Conservation (phyloP, 2,113 vertebrate species). For the Benitochromis conjunctus region DNA sequence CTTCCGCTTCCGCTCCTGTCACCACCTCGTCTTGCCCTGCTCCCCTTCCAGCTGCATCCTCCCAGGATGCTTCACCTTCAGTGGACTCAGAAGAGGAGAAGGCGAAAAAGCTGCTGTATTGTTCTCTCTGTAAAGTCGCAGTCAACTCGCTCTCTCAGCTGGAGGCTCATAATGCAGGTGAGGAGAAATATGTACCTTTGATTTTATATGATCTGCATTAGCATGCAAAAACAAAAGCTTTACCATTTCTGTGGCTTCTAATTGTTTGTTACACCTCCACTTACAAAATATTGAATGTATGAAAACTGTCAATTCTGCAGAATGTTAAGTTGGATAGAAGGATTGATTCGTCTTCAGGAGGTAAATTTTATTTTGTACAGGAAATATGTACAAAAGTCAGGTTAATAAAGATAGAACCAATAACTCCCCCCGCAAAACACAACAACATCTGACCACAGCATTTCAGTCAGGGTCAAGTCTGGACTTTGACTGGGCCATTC, state of each 20-base stretch:
- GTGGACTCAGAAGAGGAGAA: slow-evolving; percentile 93
- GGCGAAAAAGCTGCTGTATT: slow-evolving; percentile 95
- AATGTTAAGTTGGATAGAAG: neutral
- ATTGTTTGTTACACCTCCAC: neutral
- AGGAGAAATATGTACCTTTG: neutral
- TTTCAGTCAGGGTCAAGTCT: too few relatives aligned
- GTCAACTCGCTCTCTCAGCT: slow-evolving; percentile 97
- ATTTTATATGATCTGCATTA: neutral
- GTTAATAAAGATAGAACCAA: neutral
- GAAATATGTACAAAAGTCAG: neutral
- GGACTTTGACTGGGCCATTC: too few relatives aligned
- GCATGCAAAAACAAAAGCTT: neutral
- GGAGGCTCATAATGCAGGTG: slow-evolving; percentile 96
- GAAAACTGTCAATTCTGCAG: neutral
- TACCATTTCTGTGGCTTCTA: neutral
- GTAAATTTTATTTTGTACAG: neutral
- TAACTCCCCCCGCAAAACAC: too few relatives aligned
- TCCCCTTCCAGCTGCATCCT: neutral
- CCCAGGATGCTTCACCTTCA: slow-evolving; percentile 41
- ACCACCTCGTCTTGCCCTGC: slow-evolving; percentile 1
- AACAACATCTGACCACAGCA: too few relatives aligned
- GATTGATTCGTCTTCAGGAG: neutral
- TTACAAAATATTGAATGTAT: neutral
- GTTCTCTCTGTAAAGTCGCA: slow-evolving; percentile 98
- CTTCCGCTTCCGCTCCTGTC: neutral